A percentile compares a stretch with the other conserved stretches of the same genome.
Conservation (phyloP, 2,113 vertebrate genomes). For the Tachysurus fulvidraco region DNA sequence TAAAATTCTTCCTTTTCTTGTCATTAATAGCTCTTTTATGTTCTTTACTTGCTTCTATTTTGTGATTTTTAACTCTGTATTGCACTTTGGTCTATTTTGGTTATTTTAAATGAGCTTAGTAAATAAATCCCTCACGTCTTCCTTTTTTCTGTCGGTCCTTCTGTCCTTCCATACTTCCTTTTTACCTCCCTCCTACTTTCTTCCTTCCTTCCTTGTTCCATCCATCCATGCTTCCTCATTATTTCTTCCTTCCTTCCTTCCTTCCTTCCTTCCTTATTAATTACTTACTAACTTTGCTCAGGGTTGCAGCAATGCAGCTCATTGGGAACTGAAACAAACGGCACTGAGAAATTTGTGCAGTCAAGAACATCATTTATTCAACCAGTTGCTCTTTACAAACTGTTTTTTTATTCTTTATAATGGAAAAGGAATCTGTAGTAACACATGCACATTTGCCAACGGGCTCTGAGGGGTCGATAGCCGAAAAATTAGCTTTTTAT, state of each 20-base stretch:
- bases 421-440: constrained; percentile 83
- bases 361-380: constrained; percentile 88
- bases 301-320: background rate
- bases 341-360: constrained; percentile 67
- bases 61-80: background rate
- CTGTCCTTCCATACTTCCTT: background rate
- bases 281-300: background rate
- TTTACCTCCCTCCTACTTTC: background rate
- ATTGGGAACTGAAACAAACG: too few species aligned
- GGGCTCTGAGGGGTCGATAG: constrained; percentile 69
- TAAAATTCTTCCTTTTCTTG: background rate
- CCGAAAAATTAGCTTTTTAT: background rate
- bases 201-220: background rate
- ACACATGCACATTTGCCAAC: constrained; percentile 81
- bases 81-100: background rate
- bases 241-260: background rate
- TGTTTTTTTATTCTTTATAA: constrained; percentile 77
- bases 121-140: background rate
- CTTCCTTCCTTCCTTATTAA: background rate
- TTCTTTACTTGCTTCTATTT: background rate
- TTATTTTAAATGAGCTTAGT: background rate
- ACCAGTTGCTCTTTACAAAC: constrained; percentile 82
- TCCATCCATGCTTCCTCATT: background rate
- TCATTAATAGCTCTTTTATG: background rate
- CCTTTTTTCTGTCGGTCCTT: background rate